Percentiles rank a stretch among this genome's conserved stretches.
Evolutionary conservation across 2,888 invertebrate genomes (phyloP).

Genomic region (Nephrotoma appendiculata): DNA sequence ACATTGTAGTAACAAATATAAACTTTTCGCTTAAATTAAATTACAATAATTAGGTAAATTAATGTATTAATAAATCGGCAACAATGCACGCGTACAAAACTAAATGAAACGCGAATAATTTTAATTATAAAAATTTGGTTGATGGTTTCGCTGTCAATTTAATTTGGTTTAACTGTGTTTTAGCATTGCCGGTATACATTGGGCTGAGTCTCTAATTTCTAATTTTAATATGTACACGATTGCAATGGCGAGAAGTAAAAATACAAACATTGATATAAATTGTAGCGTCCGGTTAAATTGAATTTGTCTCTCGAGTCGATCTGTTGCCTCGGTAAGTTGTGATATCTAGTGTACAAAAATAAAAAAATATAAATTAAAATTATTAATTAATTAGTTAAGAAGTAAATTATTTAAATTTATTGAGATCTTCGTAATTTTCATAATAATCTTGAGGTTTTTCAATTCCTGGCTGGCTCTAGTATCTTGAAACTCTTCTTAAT

Average conservation of each 20-base stretch:
- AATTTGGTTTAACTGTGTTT: neutral
- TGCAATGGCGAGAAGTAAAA: conserved; percentile 30
- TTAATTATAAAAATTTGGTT: neutral
- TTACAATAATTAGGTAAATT: neutral
- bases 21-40: neutral
- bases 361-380: neutral
- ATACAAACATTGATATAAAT: conserved; percentile 35
- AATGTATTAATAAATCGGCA: neutral
- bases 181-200: neutral
- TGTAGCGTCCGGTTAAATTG: conserved; percentile 36
- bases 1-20: neutral
- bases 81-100: neutral
- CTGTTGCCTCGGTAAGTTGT: conserved; percentile 27
- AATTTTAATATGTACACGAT: conserved; percentile 33
- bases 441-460: no score
- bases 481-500: no score
- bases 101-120: neutral
- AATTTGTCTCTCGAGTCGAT: conserved; percentile 35
- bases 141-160: neutral
- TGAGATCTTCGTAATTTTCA: no score
- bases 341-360: conserved; percentile 17
- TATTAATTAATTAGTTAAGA: neutral
- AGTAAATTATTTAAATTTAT: neutral
- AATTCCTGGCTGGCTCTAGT: no score
- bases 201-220: conserved; percentile 19